phyloP scores from a whole-genome alignment of 1,140 invertebrate species.

The Bombyx mandarina region DNA sequence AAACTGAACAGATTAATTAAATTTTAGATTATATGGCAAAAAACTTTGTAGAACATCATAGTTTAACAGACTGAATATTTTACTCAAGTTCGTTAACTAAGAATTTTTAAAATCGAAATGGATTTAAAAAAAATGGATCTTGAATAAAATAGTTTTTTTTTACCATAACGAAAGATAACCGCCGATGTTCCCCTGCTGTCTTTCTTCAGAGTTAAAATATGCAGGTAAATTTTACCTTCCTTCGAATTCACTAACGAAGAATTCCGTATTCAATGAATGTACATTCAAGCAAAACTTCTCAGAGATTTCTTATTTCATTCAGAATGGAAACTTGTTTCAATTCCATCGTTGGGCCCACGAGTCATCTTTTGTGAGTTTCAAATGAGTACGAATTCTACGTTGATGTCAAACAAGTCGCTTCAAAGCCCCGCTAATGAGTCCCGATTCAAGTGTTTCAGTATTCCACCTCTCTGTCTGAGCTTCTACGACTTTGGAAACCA shows the following conservation, averaged over 20 bases:
- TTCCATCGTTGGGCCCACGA: constrained; percentile 13
- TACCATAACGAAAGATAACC: not conserved
- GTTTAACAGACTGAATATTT: too few relatives aligned
- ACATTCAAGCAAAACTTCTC: constrained; percentile 9
- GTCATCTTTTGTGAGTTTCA: constrained; percentile 16
- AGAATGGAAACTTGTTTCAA: constrained; percentile 14
- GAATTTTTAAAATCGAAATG: too few relatives aligned
- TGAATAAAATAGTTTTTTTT: too few relatives aligned
- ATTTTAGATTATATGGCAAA: too few relatives aligned
- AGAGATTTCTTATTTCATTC: constrained; percentile 13
- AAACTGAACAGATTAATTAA: too few relatives aligned
- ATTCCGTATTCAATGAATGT: not conserved
- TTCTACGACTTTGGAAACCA: constrained; percentile 3
- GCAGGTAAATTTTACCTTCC: too few relatives aligned
- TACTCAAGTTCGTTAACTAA: too few relatives aligned
- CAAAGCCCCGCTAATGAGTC: constrained; percentile 21
- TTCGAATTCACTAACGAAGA: not conserved
- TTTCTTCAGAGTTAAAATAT: not conserved
- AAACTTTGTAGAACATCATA: too few relatives aligned
- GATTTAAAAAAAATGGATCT: too few relatives aligned
- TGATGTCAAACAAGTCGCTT: constrained; percentile 20
- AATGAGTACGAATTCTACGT: constrained; percentile 19
- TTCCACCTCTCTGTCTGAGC: constrained; percentile 15
- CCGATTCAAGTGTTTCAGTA: constrained; percentile 17
- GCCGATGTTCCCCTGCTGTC: not conserved